Base-by-base conservation (phyloP, 2,888 invertebrate species). In the Cancer borealis region DNA sequence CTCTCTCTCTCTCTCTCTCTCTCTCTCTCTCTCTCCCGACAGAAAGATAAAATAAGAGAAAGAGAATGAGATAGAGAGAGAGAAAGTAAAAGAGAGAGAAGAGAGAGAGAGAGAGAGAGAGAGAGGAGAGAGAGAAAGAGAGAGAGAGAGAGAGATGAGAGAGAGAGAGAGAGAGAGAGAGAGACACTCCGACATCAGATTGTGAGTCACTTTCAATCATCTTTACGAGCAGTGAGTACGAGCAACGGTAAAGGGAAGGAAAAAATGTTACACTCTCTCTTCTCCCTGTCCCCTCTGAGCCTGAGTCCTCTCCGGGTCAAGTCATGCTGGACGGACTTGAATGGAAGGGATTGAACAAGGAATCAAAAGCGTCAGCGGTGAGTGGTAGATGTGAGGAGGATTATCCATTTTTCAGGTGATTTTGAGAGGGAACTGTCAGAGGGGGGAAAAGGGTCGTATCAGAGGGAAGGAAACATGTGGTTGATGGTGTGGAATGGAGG, bases 91-190 rank as follows among this genome's bases (percentile, higher is more conserved):
- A 60, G 88, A 88, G 88, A 39, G 88, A 88, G 88, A 14, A n/a
- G 88, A 88, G 88, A 88, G 88, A 88, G 88, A 88, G 88, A 88
- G 88, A 88, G 88, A 88, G 88, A 88, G 88, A 88, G 46, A 88
- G 88, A 87, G 87, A 87, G 87, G n/a, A 87, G 87, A 87, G 87
- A 87, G 87, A 87, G 87, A 87, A 30, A 87, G 87, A 5, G 30
- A 87, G 87, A 87, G 30, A 87, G 87, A 87, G 87, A 87, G 26
- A 87, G 30, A 87, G 87, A 1, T 12, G 87, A 87, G 26, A 87
- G 30, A 87, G 87, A 1, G 30, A 87, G 87, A 87, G 87, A 87
- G 87, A 30, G 87, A 87, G 87, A 88, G 88, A 88, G 46, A 39
- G 88, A 88, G 88, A 88, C 21, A 17, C 17, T 60, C 60, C 60